These are phyloP conservation scores for Cacatua alba DNA, from an alignment of 2,113 vertebrate genomes.

Conservation along the genomic window DNA sequence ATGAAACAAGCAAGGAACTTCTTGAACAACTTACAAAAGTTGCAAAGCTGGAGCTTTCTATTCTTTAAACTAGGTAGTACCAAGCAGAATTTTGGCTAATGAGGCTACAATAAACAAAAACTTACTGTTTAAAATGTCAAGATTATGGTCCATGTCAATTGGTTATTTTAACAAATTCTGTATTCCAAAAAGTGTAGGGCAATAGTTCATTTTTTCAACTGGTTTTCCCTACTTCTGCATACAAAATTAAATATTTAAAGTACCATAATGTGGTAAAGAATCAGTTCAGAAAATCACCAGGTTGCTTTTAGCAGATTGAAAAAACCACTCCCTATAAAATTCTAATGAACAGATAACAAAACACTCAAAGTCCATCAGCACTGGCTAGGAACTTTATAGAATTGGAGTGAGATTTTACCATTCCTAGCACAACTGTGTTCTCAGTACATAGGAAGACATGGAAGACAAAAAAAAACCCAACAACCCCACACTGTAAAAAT, in stretches of 20 bases:
- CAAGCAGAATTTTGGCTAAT: neutral
- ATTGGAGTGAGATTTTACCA: neutral
- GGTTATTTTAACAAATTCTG: neutral
- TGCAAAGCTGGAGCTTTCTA: neutral
- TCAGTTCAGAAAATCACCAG: neutral
- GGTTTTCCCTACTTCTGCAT: neutral
- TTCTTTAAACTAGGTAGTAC: neutral
- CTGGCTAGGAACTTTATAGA: neutral
- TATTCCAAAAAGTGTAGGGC: neutral
- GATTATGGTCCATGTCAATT: neutral
- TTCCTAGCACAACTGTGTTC: neutral
- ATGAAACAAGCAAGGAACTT: neutral
- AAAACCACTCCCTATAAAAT: neutral
- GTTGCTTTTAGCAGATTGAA: neutral
- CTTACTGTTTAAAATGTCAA: neutral
- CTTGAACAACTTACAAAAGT: fast-evolving
- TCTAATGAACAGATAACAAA: neutral
- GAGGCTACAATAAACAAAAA: neutral
- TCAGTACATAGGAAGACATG: neutral
- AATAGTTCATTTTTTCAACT: neutral
- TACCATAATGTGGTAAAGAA: neutral
- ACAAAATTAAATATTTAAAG: neutral
- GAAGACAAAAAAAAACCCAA: neutral
- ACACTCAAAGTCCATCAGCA: neutral
- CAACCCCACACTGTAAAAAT: neutral